Evolutionary conservation across 2,797 vertebrate genomes (phyloP), one percentile per base, ranked within the genome.

Genomic region (Acanthopagrus latus): DNA sequence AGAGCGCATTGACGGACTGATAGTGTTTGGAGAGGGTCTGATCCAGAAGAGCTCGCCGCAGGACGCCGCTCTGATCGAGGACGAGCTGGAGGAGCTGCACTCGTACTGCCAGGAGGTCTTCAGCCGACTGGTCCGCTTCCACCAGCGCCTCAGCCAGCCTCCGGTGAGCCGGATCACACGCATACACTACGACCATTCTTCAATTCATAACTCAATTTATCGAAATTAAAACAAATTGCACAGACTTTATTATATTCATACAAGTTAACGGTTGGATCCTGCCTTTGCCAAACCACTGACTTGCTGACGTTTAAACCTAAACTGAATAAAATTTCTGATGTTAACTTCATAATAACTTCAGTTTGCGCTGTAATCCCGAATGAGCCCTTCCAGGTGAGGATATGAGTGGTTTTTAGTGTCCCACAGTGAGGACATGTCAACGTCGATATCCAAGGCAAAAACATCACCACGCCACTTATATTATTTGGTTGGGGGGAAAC

Each of bases 31-130:
- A 44, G 96, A 99, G 92, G 92, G 95, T 64, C 90, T 99, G 80
- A 99, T 99, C 85, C 97, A 98, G 92, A 97, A 94, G 92, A 98
- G 98, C 0, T 95, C 96, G 41, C 96, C 96, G 0, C 89, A 94
- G 75, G 98, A 99, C 5, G 97, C 97, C 0, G 95, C 76, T 0
- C 88, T 96, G 59, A 98, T 99, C 5, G 97, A 99, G 71, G 96
- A 98, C 0, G 97, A 99, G 76, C 78, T 99, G 76, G 97, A 98
- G 88, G 97, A 98, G n/a, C 96, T 99, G 16, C 96, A 97, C 80
- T 93, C 94, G 4, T 99, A 98, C 90, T 99, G 97, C 80, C 98
- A 99, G 91, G 97, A 98, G 58, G 97, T 99, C 58, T 98, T 99
- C 57, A 93, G 97, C 75, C 92, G 97, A 23, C 97, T 98, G 54